These are phyloP conservation scores for Bos taurus DNA, from an alignment of 2,113 vertebrate species.

Conservation along the genomic window ARS-UCD2.0 NC_037344.1:9724001-9724500, in stretches of 20 bases:
- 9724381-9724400: not conserved
- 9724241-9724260: not conserved
- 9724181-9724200: not conserved
- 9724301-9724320: rapidly evolving
- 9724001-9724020: not conserved
- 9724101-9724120: not conserved
- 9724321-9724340: not conserved
- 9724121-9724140: not conserved
- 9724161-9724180: not conserved
- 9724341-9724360: not conserved
- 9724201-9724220: not conserved
- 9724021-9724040: not conserved
- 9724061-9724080: not conserved
- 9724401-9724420: not conserved
- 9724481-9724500: not conserved
- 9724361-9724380: not conserved
- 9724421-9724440: not conserved
- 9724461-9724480: not conserved
- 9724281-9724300: not conserved
- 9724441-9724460: not conserved
- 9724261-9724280: not conserved
- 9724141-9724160: not conserved
- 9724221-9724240: not conserved
- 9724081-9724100: not conserved
- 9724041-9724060: not conserved